Evolutionary conservation across 1,140 invertebrate genomes (phyloP).

Genomic region (Epicauta chinensis): DNA sequence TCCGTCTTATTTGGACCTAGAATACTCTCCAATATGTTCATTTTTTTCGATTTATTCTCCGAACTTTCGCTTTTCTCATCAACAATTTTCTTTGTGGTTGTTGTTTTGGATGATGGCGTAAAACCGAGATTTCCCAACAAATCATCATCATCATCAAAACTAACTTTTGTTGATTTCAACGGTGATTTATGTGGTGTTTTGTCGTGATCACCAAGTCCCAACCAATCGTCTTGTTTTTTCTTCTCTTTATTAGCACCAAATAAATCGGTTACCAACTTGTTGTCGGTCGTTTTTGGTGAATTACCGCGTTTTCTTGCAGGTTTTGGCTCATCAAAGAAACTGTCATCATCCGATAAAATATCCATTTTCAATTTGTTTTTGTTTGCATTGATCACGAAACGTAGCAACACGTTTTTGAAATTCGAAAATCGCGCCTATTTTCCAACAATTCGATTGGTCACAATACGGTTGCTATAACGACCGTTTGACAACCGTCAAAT

Average conservation of each 20-base stretch:
- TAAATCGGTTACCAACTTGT: constrained; percentile 31
- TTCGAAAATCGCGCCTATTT: no score
- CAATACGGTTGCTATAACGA: no score
- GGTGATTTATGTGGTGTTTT: constrained; percentile 5
- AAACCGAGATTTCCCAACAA: constrained; percentile 23
- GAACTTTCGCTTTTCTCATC: neutral
- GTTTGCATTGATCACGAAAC: no score
- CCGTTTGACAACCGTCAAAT: no score
- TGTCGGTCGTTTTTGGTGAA: constrained; percentile 29
- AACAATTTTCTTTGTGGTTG: neutral
- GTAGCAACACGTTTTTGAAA: no score
- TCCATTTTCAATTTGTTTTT: no score
- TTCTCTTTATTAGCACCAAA: constrained; percentile 24
- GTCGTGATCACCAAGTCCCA: constrained; percentile 19
- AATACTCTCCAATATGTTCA: constrained; percentile 33
- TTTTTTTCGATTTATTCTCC: constrained; percentile 9
- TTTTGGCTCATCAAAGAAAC: constrained; percentile 46
- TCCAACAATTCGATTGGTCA: no score
- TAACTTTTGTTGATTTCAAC: constrained; percentile 29
- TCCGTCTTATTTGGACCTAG: constrained; percentile 23
- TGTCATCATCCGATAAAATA: constrained; percentile 44
- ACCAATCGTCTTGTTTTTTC: constrained; percentile 24
- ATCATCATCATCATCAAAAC: constrained; percentile 33
- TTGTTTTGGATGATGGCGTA: neutral
- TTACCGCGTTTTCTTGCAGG: constrained; percentile 26